Evolutionary conservation across 30 jellyfish, hydroid and myxozoan species (phyloP).

Genomic region (Aurelia sp.): DNA sequence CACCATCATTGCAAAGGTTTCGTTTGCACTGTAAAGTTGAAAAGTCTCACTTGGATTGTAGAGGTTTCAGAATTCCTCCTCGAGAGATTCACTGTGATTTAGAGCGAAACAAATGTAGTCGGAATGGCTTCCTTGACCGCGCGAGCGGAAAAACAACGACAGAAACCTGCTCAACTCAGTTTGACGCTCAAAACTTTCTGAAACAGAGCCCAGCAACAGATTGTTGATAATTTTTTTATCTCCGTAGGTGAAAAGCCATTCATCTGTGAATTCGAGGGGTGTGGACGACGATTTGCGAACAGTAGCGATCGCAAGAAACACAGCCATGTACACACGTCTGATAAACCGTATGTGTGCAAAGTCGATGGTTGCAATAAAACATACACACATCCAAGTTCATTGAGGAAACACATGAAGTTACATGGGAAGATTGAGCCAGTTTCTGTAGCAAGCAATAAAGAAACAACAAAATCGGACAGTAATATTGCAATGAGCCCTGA

Average conservation of each 20-base stretch:
- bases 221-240: background rate
- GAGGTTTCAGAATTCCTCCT: no score
- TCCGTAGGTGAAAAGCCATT: conserved; percentile 84
- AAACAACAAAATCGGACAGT: conserved; percentile 13
- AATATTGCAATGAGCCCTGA: conserved; percentile 63
- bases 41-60: no score
- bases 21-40: no score
- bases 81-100: no score
- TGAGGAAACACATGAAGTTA: conserved; percentile 83
- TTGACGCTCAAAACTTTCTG: background rate
- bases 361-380: conserved; percentile 91
- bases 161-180: background rate
- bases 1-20: no score
- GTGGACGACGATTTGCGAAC: conserved; percentile 89
- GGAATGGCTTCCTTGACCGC: no score
- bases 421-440: conserved; percentile 79
- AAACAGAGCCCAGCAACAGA: background rate
- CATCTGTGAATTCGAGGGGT: conserved; percentile 87
- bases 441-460: conserved; percentile 20
- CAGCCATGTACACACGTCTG: conserved; percentile 88
- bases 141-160: no score
- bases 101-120: no score
- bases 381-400: conserved; percentile 86
- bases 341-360: conserved; percentile 85
- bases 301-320: conserved; percentile 89